A percentile compares a stretch with the other conserved stretches of the same genome.
Conservation (phyloP, 1,140 invertebrate genomes). For the Matsumurasca onukii region DNA sequence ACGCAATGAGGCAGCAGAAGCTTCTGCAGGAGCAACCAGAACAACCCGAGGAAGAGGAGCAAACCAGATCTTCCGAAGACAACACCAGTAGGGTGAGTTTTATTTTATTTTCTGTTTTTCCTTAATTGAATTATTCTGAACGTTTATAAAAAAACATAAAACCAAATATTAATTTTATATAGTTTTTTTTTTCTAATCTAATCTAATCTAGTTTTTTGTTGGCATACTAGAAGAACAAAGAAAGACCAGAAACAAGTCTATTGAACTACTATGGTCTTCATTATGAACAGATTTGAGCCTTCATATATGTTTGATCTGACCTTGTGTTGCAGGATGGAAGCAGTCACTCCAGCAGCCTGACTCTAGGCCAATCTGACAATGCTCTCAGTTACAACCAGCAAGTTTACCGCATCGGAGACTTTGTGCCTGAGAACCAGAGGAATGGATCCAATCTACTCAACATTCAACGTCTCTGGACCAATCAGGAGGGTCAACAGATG, state of each 20-base stretch:
- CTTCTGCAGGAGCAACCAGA: slow-evolving; percentile 40
- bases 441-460: slow-evolving; percentile 83
- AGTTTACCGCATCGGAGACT: slow-evolving; percentile 81
- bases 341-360: slow-evolving; percentile 16
- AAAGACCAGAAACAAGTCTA: too few relatives aligned
- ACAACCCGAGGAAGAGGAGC: slow-evolving; percentile 42
- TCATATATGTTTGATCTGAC: too few relatives aligned
- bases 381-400: slow-evolving; percentile 54
- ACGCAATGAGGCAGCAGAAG: slow-evolving; percentile 38
- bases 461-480: slow-evolving; percentile 86
- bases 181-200: too few relatives aligned
- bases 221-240: too few relatives aligned
- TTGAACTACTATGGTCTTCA: too few relatives aligned
- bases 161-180: too few relatives aligned
- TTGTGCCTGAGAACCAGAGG: slow-evolving; percentile 78
- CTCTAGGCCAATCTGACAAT: slow-evolving; percentile 42
- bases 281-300: too few relatives aligned
- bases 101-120: slow-evolving; percentile 13
- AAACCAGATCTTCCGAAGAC: slow-evolving; percentile 30
- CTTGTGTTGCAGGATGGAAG: slow-evolving; percentile 26
- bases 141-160: too few relatives aligned
- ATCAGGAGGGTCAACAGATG: slow-evolving; percentile 80
- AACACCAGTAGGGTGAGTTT: slow-evolving; percentile 23
- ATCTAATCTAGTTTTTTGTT: too few relatives aligned
- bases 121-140: too few relatives aligned